Percentiles rank a stretch among this genome's conserved stretches.
Evolutionary conservation across 2,113 vertebrate species (phyloP).

Genomic region (Menidia beryllina): DNA sequence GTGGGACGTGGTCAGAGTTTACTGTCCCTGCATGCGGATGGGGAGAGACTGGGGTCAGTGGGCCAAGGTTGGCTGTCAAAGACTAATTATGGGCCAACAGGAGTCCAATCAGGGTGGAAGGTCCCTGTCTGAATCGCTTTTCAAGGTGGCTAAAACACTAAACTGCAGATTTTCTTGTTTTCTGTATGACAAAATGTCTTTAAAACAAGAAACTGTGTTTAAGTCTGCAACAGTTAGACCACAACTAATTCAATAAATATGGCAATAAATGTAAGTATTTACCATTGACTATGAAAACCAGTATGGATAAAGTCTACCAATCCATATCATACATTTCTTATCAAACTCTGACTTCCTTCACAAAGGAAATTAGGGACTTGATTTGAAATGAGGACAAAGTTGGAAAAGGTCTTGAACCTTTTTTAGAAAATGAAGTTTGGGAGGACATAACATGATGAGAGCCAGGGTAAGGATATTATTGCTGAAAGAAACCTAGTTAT

Average conservation of each 20-base stretch:
- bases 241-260: neutral
- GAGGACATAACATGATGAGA: no score
- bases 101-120: constrained; percentile 35
- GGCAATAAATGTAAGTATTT: neutral
- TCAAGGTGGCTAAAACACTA: constrained; percentile 13
- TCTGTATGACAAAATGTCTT: neutral
- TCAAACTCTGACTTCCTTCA: no score
- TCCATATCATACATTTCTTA: no score
- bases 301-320: neutral
- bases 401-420: no score
- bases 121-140: constrained; percentile 26
- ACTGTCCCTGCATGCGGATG: constrained; percentile 57
- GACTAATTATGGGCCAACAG: constrained; percentile 61
- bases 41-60: constrained; percentile 49
- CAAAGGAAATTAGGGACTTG: no score
- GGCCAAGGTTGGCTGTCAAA: constrained; percentile 60
- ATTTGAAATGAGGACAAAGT: no score
- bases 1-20: constrained; percentile 65
- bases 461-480: no score
- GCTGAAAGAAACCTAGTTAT: no score
- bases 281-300: neutral
- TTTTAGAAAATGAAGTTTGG: no score
- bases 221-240: neutral
- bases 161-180: constrained; percentile 12
- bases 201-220: neutral